phyloP scores from a whole-genome alignment of 2,797 vertebrate genomes.

The Todus mexicanus region DNA sequence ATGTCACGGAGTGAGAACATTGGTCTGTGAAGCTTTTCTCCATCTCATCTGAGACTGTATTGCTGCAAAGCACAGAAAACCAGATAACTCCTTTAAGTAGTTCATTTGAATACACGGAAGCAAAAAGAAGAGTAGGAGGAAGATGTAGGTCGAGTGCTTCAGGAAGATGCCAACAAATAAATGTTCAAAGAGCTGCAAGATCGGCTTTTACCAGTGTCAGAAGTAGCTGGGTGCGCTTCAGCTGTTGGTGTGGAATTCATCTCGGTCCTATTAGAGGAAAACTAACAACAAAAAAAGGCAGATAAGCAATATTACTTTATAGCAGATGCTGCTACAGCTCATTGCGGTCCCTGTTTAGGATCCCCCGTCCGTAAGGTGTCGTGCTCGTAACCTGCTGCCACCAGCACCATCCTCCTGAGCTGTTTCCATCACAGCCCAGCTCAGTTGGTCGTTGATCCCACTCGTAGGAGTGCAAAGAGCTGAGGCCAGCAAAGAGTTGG shows the following conservation, averaged over 20 bases:
- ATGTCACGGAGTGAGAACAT: background rate
- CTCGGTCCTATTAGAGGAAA: background rate
- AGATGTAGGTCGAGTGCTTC: slow-evolving; percentile 42
- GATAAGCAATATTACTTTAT: too few relatives aligned
- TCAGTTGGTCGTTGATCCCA: rapidly evolving
- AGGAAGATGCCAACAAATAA: slow-evolving; percentile 31
- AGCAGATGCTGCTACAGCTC: background rate
- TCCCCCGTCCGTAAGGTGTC: rapidly evolving
- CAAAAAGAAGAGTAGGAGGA: slow-evolving; percentile 33
- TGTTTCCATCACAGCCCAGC: background rate
- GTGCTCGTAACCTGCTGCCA: background rate
- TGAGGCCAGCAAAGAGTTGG: background rate
- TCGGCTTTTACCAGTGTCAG: background rate
- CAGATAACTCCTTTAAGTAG: background rate
- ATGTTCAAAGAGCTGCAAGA: background rate
- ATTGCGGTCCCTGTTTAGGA: background rate
- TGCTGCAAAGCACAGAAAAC: background rate
- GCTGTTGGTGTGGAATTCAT: background rate
- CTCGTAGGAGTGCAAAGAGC: rapidly evolving
- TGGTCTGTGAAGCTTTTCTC: background rate
- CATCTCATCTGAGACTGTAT: background rate
- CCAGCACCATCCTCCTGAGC: background rate
- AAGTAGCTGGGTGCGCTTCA: background rate
- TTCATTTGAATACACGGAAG: background rate
- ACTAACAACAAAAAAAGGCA: background rate